Evolutionary conservation across 1,140 invertebrate genomes (phyloP).

Genomic region (Cheumatopsyche charites): DNA sequence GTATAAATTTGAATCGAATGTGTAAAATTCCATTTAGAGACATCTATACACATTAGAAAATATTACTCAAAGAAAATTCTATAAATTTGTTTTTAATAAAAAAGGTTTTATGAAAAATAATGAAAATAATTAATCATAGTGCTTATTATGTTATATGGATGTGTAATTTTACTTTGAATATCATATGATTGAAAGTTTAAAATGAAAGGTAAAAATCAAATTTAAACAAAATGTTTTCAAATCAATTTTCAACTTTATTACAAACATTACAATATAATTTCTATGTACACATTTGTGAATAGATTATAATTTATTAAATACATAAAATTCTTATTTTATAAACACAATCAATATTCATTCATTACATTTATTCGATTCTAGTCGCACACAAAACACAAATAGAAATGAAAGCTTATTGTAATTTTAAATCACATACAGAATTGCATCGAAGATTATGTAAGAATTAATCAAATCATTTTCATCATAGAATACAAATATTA

Average conservation of each 20-base stretch:
- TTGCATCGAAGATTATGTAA: background rate
- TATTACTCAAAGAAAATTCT: too few relatives aligned
- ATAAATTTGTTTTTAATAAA: too few relatives aligned
- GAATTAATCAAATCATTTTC: too few relatives aligned
- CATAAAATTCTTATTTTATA: conserved; percentile 11
- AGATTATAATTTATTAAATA: conserved; percentile 12
- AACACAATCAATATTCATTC: conserved; percentile 13
- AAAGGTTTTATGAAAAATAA: too few relatives aligned
- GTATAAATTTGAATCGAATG: too few relatives aligned
- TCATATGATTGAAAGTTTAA: too few relatives aligned
- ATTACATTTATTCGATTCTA: background rate
- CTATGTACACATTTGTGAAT: conserved; percentile 3
- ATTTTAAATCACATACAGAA: conserved; percentile 1
- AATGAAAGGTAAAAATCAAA: background rate
- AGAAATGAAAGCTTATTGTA: conserved; percentile 9
- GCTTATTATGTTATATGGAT: too few relatives aligned
- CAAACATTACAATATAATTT: conserved; percentile 29
- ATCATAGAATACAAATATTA: too few relatives aligned
- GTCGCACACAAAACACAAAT: background rate
- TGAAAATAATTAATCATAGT: too few relatives aligned
- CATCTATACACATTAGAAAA: too few relatives aligned
- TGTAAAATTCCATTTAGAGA: too few relatives aligned
- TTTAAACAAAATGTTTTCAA: background rate
- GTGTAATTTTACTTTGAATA: too few relatives aligned
- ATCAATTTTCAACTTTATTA: conserved; percentile 1